Evolutionary conservation across 1,140 invertebrate genomes (phyloP), one percentile per base, ranked within the genome.

Genomic region (Polypedilum pembai): DNA sequence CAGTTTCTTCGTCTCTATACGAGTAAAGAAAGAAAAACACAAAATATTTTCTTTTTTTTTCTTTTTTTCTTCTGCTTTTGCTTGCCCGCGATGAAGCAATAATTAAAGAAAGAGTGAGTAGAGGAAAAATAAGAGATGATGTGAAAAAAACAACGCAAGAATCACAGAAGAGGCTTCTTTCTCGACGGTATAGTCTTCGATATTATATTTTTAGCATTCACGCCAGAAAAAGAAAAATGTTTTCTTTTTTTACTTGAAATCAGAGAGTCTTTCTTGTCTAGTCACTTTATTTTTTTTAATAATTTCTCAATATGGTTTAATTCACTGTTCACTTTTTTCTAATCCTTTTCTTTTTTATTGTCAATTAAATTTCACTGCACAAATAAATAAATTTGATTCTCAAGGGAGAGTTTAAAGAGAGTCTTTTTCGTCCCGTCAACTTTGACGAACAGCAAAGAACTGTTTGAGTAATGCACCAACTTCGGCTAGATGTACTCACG

Each of bases 131-230:
- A 21, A 69, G 21, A 69, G 17, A 17, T n/a, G 72, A n/a, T n/a
- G n/a, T n/a, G n/a, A 73, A n/a, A 40, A 73, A 73, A 73, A 73
- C 21, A 73, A 73, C 65, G n/a, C 24, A 40, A 40, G 15, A 73
- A n/a, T 40, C 72, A 73, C 72, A 40, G n/a, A 33, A n/a, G 21
- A 73, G 18, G 40, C 15, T 73, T 40, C 72, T 40, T 33, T n/a
- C 33, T 40, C 21, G 66, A 72, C 66, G 18, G 40, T 73, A n/a
- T n/a, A 73, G 15, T 40, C 15, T 21, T 72, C 2, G 65, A 18
- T 33, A 40, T 33, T 40, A 24, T 24, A 73, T 40, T 40, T 24
- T 40, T 40, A 73, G 21, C 72, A 72, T 20, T 18, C 21, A n/a
- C 15, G n/a, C 21, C 24, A 40, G 15, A 24, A 73, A 73, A 20